A percentile compares a stretch with the other conserved stretches of the same genome.
phyloP scores from a whole-genome alignment of 2,113 vertebrate genomes.

The Ammodytes marinus region DNA sequence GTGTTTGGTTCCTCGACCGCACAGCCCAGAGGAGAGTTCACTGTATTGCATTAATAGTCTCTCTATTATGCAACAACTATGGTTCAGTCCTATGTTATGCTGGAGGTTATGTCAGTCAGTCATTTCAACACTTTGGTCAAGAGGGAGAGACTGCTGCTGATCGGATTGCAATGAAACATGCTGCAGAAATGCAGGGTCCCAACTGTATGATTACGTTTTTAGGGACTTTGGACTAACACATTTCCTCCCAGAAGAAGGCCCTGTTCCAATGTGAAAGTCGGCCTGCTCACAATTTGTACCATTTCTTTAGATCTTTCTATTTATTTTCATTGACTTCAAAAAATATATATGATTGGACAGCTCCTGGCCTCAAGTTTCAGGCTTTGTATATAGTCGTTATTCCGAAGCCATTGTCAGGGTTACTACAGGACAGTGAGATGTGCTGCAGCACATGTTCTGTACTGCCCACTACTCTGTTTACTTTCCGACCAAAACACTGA shows the following conservation, averaged over 20 bases:
- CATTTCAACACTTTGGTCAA: no score
- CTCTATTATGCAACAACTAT: no score
- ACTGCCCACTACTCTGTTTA: conserved; percentile 72
- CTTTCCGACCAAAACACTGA: conserved; percentile 74
- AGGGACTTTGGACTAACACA: no score
- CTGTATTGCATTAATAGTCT: no score
- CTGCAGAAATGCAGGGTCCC: no score
- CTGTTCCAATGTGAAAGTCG: neutral
- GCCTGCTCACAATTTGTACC: neutral
- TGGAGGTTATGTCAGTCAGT: no score
- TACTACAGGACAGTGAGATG: conserved; percentile 36
- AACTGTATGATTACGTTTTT: no score
- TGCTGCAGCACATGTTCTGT: conserved; percentile 40
- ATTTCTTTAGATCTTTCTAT: neutral
- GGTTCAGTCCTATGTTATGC: no score
- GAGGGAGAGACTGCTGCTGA: no score
- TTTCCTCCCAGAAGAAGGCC: neutral
- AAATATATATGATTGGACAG: neutral
- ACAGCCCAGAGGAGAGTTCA: no score
- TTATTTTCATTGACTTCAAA: neutral
- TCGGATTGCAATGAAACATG: no score
- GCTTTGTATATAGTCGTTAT: conserved; percentile 4
- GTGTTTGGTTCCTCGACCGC: no score
- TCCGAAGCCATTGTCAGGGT: neutral
- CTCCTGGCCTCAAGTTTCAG: neutral